These are phyloP conservation scores for Ochropacha duplaris DNA, from an alignment of 2,888 invertebrate species.

Conservation along the genomic window DNA sequence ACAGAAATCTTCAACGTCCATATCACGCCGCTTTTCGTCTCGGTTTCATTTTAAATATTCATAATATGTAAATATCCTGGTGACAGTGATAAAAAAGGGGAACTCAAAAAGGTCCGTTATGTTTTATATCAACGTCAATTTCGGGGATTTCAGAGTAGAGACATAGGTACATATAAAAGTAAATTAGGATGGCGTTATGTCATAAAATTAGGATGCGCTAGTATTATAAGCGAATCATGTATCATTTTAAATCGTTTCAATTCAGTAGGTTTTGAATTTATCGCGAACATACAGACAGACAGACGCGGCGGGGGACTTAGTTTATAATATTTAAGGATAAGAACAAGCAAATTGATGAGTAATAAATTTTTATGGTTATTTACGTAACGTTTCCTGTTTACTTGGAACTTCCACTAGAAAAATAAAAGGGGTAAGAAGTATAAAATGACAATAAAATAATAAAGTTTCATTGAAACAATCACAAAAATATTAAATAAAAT, in stretches of 20 bases:
- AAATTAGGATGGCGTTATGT: no score
- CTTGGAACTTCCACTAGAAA: neutral
- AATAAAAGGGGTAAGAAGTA: neutral
- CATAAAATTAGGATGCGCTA: no score
- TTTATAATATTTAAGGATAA: no score
- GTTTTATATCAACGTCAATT: neutral
- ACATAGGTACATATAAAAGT: no score
- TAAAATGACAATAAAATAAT: neutral
- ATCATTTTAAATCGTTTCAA: no score
- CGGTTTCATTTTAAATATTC: conserved; percentile 1
- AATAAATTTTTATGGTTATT: no score
- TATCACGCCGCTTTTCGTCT: neutral
- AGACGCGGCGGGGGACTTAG: no score
- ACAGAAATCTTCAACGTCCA: neutral
- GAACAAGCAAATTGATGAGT: no score
- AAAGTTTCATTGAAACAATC: neutral
- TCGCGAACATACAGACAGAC: no score
- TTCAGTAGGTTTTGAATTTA: no score
- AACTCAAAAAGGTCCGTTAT: neutral
- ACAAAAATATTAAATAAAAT: neutral
- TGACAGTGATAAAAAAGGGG: conserved; percentile 2
- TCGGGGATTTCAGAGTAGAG: neutral
- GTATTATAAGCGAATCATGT: no score
- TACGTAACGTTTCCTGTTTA: neutral
- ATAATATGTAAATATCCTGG: conserved; percentile 3